Evolutionary conservation across 2,888 invertebrate species (phyloP).

Genomic region (Nebria salina): DNA sequence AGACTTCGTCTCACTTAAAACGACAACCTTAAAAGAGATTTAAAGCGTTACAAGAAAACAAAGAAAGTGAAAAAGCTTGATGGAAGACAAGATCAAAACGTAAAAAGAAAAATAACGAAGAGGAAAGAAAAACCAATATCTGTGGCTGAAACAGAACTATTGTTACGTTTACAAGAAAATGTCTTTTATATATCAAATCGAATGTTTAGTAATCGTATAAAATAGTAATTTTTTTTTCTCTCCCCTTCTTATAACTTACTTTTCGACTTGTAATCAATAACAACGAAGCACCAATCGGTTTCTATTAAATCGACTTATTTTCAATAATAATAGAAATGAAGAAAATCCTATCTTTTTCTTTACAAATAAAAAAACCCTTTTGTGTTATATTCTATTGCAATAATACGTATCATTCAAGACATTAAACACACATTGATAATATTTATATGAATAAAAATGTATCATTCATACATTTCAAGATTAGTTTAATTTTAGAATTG

Average conservation of each 20-base stretch:
- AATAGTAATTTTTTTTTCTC: neutral
- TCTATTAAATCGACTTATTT: neutral
- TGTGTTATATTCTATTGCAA: neutral
- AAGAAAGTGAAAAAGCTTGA: conserved; percentile 1
- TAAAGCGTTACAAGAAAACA: neutral
- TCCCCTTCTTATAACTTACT: neutral
- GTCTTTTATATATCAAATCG: neutral
- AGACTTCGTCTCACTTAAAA: neutral
- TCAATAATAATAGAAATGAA: neutral
- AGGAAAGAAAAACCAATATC: neutral
- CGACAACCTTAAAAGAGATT: conserved; percentile 1
- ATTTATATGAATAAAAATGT: too few relatives aligned
- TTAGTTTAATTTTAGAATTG: too few relatives aligned
- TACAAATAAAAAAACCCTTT: neutral
- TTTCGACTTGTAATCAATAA: neutral
- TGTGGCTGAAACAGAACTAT: neutral
- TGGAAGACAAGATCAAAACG: conserved; percentile 1
- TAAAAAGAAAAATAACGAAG: neutral
- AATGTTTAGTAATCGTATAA: neutral
- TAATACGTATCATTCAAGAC: too few relatives aligned
- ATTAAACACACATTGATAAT: too few relatives aligned
- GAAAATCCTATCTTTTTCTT: neutral
- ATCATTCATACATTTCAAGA: too few relatives aligned
- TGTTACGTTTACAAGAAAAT: neutral
- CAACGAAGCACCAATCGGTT: neutral